Base-by-base conservation (phyloP, 92 coral and sea anemone genomes). In the Porites divaricata region DNA sequence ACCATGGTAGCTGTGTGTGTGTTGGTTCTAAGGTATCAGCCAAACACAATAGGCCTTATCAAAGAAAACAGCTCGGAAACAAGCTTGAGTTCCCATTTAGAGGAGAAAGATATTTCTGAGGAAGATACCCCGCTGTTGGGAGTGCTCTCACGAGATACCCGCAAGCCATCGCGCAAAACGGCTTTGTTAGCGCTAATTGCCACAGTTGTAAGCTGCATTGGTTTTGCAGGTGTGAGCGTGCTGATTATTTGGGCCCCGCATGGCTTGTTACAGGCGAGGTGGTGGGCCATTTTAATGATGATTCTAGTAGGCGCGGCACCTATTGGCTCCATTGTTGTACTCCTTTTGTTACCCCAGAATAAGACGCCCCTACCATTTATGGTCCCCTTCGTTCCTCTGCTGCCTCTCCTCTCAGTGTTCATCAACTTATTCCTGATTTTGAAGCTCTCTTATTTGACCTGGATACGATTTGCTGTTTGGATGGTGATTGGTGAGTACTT, bases 381-480 rank as follows among this genome's bases (percentile, higher is more conserved):
- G 95, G 99, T 96, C 80, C 99, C 98, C 4, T 85, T 79, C 35
- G 96, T 96, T 52, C 99, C 99, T 6, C 64, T 90, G 24, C 73
- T 96, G 12, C 99, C 99, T 6, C 88, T 90, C 61, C 23, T 86
- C 50, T 91, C 99, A 11, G 73, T 96, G 21, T 94, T 96, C 53
- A 86, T 96, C 79, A 88, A 94, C 67, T 64, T 92, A 8, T 94
- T 91, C 63, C 78, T 96, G 81, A 95, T 96, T 72, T 54, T 96
- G 72, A 92, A 93, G 81, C 87, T 96, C 69, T 86, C 96, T 1
- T 89, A 87, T 62, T 71, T 91, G 49, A 94, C 99, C 9, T 94
- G 98, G 99, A 51, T 94, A 26, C 84, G 98, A 20, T 96, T 96
- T 78, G 86, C 90, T 53, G 93, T 96, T 21, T 96, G 99, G 99